Base-by-base conservation (phyloP, 2,888 invertebrate species). In the Beris chalybata region DNA sequence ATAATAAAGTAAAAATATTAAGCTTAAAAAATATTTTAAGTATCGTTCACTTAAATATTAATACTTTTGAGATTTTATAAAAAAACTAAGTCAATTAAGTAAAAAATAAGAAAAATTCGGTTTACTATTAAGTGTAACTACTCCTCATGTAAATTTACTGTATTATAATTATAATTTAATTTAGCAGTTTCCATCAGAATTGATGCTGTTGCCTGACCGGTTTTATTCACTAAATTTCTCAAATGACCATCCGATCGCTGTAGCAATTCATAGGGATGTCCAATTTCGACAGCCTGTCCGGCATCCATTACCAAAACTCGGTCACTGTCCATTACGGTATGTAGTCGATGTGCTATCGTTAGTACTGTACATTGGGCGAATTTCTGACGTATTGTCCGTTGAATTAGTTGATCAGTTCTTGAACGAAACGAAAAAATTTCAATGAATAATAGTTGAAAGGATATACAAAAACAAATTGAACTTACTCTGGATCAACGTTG, bases 401-500 rank as follows among this genome's bases (percentile, higher is more conserved):
- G 61, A 22, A 61, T 61, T 1, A 61, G 61, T 50, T 61, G 50
- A n/a, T 61, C 61, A 11, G 61, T 61, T 52, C 61, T 61, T 22
- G 22, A 22, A 22, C 22, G 38, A 38, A 38, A 38, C 3, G 5
- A 38, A 38, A 38, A 30, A 56, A 56, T 38, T 43, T 38, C 7
- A 54, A n/a, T 54, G 9, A 50, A 13, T 50, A 11, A 50, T 7
- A 50, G 15, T 50, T n/a, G 15, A 4, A 13, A 13, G 9, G 38
- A 55, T 4, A 29, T 54, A 29, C 9, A 29, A n/a, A 54, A 9
- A 47, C 7, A 13, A 15, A 12, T 9, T 1, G 71, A 89, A 89
- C 67, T 74, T 73, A 85, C 86, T 86, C 85, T 55, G 87, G 88
- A 78, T 93, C 93, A 3, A 93, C 91, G 77, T 92, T 92, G 2